Evolutionary conservation across 2,888 invertebrate genomes (phyloP), one percentile per base, ranked within the genome.

Genomic region (Hipparchia semele): DNA sequence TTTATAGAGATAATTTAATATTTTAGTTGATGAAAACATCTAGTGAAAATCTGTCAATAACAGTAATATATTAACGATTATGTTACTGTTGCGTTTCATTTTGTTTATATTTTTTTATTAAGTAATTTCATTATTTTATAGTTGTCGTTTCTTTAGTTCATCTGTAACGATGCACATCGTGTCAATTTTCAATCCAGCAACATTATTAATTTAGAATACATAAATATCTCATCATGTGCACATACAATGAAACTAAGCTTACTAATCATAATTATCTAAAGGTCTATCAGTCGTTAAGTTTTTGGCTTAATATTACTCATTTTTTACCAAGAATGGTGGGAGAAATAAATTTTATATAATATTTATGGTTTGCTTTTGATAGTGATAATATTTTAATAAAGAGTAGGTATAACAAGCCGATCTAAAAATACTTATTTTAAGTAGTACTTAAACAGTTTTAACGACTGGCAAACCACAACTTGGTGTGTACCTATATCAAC

Each of bases 401-500:
- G 4, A 46, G 6, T 46, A 46, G 45, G 56, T 67, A 39, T 53
- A 64, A 9, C 6, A 51, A n/a, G 13, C n/a, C 9, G 7, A 65
- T 33, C 10, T 12, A 53, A 53, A 53, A 51, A 0, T 0, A 2
- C 23, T 33, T 51, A 65, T 60, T 45, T 66, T 66, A 54, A 73
- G 56, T 71, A 75, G 70, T 49, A 62, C 13, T 66, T 62, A 67
- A 71, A 72, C 59, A 58, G 12, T 66, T 73, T 79, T 76, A 80
- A 81, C 76, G 82, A 83, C 82, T 81, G 84, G 82, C 84, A 81
- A 80, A 81, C 84, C 80, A 76, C 68, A 76, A 65, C 71, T 54
- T 56, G 39, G 0, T 39, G 39, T 72, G 77, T 82, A 80, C 79
- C n/a, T 54, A 80, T 83, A 84, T 83, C 80, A 85, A 84, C 80